These are phyloP conservation scores for Brachynemurus nebulosus DNA, from an alignment of 2,888 invertebrate genomes.

Conservation along the genomic window DNA sequence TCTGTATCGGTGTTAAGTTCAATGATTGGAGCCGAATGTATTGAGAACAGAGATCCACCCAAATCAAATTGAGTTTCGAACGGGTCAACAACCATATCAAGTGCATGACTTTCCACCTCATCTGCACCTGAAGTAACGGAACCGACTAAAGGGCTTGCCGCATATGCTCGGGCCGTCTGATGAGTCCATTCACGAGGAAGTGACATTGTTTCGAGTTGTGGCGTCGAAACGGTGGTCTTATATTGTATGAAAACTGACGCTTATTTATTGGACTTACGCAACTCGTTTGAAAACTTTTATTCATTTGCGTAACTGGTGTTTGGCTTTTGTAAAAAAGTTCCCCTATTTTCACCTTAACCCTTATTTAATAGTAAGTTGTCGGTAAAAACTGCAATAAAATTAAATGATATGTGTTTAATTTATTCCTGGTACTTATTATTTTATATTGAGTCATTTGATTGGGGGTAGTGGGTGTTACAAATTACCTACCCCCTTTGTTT, in stretches of 20 bases:
- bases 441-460: no score
- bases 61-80: slow-evolving; percentile 26
- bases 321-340: slow-evolving; percentile 7
- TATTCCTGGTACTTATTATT: no score
- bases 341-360: slow-evolving; percentile 4
- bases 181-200: slow-evolving; percentile 46
- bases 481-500: no score
- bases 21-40: slow-evolving; percentile 49
- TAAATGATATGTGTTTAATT: no score
- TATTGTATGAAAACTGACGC: neutral
- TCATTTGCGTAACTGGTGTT: neutral
- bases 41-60: slow-evolving; percentile 48
- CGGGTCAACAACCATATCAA: slow-evolving; percentile 14
- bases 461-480: no score
- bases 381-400: no score
- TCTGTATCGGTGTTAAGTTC: slow-evolving; percentile 24
- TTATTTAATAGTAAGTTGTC: no score
- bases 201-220: slow-evolving; percentile 33
- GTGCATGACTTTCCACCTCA: slow-evolving; percentile 11
- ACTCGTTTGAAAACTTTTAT: slow-evolving; percentile 5
- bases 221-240: slow-evolving; percentile 1
- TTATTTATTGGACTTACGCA: neutral
- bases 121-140: slow-evolving; percentile 20
- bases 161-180: slow-evolving; percentile 29
- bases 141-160: slow-evolving; percentile 14